Base-by-base conservation (phyloP, 2,888 invertebrate species). In the Craniophora ligustri region DNA sequence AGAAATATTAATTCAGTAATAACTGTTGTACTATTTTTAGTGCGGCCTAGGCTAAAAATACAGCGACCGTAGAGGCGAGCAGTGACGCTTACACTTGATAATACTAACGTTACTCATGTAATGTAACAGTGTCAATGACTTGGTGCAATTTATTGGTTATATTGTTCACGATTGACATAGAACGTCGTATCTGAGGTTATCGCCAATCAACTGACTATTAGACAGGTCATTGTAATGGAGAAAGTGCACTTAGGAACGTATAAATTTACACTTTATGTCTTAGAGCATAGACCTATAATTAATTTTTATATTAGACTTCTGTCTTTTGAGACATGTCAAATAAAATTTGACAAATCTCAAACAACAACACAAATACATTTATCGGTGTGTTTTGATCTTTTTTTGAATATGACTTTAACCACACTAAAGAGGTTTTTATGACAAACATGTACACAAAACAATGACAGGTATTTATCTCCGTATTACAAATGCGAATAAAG, bases 1-100 rank as follows among this genome's bases (percentile, higher is more conserved):
- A 93, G 93, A 93, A 92, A 93, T 93, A 93, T 93, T 93, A 93
- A 92, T 92, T 91, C 92, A 90, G 91, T 92, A 90, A 93, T 93
- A 92, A 93, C 91, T 79, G 86, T 81, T 82, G 84, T 82, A 88
- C 92, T 93, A 93, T 92, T 91, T 93, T 91, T 93, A 93, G 93
- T 89, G 70, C 85, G 87, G 87, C 88, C 92, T 92, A 92, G 89
- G 85, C 93, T 93, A 93, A 93, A 93, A 91, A 92, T 93, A 93
- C 84, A 45, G 76, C 86, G 79, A 76, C 77, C 85, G 80, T 78
- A 78, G 78, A 72, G 42, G 63, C 79, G 87, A 81, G 66, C 84
- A 85, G 84, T 91, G 92, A 90, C 91, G 92, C 82, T 86, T 77
- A 82, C 75, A 82, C 85, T 88, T 90, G 92, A 92, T 92, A 92